Percentiles rank a stretch among this genome's conserved stretches.
These are phyloP conservation scores for Papilio glaucus DNA, from an alignment of 1,140 invertebrate genomes.

Conservation along the genomic window DNA sequence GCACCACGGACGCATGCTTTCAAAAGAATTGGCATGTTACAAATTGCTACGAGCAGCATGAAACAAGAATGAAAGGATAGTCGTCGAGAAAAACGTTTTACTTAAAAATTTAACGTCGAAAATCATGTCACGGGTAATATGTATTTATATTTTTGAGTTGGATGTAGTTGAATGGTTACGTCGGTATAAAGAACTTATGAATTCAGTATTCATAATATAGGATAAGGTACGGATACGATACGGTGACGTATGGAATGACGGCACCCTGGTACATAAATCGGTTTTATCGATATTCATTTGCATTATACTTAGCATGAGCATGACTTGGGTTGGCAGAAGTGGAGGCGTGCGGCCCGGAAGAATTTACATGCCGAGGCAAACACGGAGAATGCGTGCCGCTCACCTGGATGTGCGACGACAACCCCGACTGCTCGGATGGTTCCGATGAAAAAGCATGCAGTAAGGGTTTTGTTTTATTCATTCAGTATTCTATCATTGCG, in stretches of 20 bases:
- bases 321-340: constrained; percentile 85
- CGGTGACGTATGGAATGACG: not conserved
- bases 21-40: constrained; percentile 14
- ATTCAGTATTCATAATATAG: not conserved
- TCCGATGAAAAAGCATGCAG: constrained; percentile 95
- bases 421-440: constrained; percentile 93
- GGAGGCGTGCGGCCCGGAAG: constrained; percentile 92
- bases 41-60: constrained; percentile 21
- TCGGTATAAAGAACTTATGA: too few species aligned
- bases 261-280: not conserved
- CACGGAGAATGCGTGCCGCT: constrained; percentile 93
- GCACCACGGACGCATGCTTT: constrained; percentile 6
- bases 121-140: too few species aligned
- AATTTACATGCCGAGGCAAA: constrained; percentile 92
- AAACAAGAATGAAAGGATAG: constrained; percentile 25
- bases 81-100: constrained; percentile 1
- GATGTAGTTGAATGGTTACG: not conserved
- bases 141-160: not conserved
- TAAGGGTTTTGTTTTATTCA: constrained; percentile 84
- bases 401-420: constrained; percentile 96
- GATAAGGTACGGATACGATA: not conserved
- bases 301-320: constrained; percentile 74
- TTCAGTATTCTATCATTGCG: not conserved
- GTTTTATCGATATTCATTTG: constrained; percentile 43
- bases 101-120: too few species aligned